Percentiles rank a stretch among this genome's conserved stretches.
Conservation (phyloP, 2,113 vertebrate genomes). For the Girardinichthys multiradiatus region DNA sequence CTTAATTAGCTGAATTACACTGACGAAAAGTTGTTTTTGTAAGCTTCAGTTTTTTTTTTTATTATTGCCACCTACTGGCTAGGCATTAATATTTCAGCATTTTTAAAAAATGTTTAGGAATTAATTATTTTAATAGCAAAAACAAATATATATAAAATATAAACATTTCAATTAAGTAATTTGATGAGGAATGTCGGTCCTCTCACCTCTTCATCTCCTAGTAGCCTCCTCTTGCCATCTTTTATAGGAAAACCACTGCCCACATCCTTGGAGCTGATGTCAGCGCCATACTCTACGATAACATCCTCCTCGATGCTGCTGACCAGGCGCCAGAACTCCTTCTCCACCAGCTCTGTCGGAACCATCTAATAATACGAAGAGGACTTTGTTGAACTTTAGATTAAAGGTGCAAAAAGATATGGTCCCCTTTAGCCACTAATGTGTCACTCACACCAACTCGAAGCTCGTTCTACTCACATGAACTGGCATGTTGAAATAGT, state of each 20-base stretch:
- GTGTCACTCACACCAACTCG: not conserved
- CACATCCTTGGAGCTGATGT: conserved; percentile 97
- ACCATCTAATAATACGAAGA: conserved; percentile 86
- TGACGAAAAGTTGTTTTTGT: no score
- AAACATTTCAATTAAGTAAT: not conserved
- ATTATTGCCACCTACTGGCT: not conserved
- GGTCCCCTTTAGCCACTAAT: not conserved
- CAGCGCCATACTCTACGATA: conserved; percentile 97
- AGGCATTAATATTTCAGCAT: not conserved
- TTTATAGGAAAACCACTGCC: conserved; percentile 95
- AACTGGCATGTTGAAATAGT: conserved; percentile 99
- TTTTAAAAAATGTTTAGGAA: not conserved
- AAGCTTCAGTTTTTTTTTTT: no score
- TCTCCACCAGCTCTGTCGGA: conserved; percentile 96
- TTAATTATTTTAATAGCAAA: not conserved
- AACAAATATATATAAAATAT: no score
- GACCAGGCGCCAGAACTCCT: conserved; percentile 97
- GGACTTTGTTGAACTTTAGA: not conserved
- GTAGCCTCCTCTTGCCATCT: conserved; percentile 89
- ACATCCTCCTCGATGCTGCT: conserved; percentile 98
- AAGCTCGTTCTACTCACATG: conserved; percentile 84
- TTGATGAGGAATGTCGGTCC: no score
- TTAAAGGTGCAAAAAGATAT: not conserved
- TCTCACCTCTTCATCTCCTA: conserved; percentile 93
- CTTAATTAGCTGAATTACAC: not conserved